These are phyloP conservation scores for Melospiza melodia DNA, from an alignment of 2,113 vertebrate genomes.

Conservation along the genomic window DNA sequence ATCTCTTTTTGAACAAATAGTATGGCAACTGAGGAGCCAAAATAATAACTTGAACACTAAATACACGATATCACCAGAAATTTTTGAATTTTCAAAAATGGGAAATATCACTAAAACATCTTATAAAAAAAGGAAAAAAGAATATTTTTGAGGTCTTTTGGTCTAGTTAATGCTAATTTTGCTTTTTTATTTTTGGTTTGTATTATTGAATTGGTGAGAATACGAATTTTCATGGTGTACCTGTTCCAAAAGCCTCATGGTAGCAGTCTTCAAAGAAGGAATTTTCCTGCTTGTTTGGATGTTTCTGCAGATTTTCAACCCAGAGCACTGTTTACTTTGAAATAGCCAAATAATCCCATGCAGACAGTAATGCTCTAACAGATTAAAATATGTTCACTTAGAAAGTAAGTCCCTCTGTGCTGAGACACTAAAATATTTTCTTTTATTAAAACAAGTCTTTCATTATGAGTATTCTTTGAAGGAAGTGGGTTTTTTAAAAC, in stretches of 20 bases:
- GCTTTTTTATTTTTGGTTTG: not conserved
- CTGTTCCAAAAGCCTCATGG: not conserved
- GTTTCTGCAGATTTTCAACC: not conserved
- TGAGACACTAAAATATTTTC: not conserved
- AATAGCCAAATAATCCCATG: not conserved
- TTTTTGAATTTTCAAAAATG: fast-evolving
- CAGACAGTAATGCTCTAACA: not conserved
- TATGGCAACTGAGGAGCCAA: not conserved
- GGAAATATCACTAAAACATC: fast-evolving
- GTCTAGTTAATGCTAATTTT: not conserved
- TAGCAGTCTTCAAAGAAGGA: not conserved
- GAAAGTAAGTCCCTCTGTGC: not conserved
- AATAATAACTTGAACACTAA: not conserved
- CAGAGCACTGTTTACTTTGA: not conserved
- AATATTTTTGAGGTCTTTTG: not conserved
- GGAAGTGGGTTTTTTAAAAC: not conserved
- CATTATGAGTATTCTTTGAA: fast-evolving
- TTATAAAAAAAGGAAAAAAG: not conserved
- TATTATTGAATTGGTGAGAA: not conserved
- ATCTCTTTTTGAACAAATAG: not conserved
- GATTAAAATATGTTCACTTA: not conserved
- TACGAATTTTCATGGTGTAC: not conserved
- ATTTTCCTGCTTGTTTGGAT: not conserved
- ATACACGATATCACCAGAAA: not conserved
- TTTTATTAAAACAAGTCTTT: not conserved